Percentiles rank a stretch among this genome's conserved stretches.
Conservation (phyloP, 2,113 vertebrate genomes). For the Alaudala cheleensis region DNA sequence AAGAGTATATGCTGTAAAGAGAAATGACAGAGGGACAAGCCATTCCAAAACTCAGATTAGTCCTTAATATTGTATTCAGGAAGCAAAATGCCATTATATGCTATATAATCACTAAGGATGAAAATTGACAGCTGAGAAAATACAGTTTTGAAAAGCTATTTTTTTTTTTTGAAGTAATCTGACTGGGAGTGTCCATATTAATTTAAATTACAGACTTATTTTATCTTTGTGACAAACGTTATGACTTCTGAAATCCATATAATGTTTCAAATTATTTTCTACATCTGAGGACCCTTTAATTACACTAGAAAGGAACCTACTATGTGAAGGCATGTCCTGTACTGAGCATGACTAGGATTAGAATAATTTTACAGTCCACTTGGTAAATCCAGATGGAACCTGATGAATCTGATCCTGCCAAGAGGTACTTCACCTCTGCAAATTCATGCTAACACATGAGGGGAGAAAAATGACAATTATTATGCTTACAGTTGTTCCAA, state of each 20-base stretch:
- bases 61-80: background rate
- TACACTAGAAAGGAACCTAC: background rate
- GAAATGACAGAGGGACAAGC: background rate
- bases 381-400: background rate
- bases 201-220: background rate
- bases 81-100: background rate
- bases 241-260: background rate
- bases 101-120: background rate
- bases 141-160: background rate
- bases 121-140: background rate
- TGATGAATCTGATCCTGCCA: background rate
- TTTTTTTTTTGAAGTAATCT: background rate
- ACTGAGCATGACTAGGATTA: background rate
- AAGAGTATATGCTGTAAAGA: background rate
- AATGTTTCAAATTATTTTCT: background rate
- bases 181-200: background rate
- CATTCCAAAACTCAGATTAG: background rate
- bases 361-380: background rate
- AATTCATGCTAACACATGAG: background rate
- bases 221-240: background rate
- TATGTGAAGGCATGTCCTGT: background rate
- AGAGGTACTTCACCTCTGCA: background rate
- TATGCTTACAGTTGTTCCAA: background rate
- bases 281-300: slow-evolving; percentile 1
- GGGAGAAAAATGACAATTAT: background rate